Percentiles rank a stretch among this genome's conserved stretches.
These are phyloP conservation scores for Rhadinocentrus ornatus DNA, from an alignment of 2,797 vertebrate species.

Conservation along the genomic window DNA sequence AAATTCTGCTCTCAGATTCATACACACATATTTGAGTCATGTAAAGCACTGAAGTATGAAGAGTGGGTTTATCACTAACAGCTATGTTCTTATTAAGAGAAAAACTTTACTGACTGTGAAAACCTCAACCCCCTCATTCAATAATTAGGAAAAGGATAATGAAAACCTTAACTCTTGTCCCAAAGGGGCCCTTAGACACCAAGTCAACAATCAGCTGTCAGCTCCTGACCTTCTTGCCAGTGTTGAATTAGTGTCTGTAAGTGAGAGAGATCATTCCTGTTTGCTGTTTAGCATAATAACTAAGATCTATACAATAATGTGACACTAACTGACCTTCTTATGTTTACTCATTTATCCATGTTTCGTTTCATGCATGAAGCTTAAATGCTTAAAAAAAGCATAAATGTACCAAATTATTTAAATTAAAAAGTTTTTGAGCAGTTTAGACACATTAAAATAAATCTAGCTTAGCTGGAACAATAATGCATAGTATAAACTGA, in stretches of 20 bases:
- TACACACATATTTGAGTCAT: neutral
- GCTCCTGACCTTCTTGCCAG: neutral
- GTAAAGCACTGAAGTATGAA: neutral
- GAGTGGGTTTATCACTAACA: neutral
- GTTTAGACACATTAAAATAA: neutral
- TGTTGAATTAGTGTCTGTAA: neutral
- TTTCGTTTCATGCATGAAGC: neutral
- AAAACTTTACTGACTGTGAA: neutral
- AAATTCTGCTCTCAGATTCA: neutral
- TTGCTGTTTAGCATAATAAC: neutral
- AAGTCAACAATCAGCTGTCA: neutral
- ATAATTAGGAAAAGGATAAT: neutral
- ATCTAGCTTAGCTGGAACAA: neutral
- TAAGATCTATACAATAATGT: neutral
- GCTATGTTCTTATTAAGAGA: neutral
- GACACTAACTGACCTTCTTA: neutral
- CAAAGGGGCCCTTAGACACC: neutral
- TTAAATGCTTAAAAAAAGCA: neutral
- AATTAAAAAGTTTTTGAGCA: no score
- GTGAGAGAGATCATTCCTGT: neutral
- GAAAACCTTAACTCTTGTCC: neutral
- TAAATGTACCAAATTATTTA: neutral
- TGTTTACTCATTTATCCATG: neutral
- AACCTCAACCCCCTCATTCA: neutral
- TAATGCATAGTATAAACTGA: neutral